Percentiles rank a stretch among this genome's conserved stretches.
These are phyloP conservation scores for Drosophila demipolita DNA, from an alignment of 2,888 invertebrate species.

Conservation along the genomic window DNA sequence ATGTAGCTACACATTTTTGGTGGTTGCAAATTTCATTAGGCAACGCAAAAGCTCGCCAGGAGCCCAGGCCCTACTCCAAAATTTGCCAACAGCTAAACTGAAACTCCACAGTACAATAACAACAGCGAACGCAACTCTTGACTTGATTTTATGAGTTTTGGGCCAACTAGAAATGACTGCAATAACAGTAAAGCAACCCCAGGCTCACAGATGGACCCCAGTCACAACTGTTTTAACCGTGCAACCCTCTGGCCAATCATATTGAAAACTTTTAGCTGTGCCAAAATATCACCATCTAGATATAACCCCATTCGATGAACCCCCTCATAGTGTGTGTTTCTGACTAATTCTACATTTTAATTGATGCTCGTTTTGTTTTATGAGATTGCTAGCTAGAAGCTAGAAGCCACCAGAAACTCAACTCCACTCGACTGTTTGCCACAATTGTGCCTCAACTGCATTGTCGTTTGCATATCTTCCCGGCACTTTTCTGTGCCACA, in stretches of 20 bases:
- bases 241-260: slow-evolving; percentile 77
- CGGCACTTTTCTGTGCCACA: slow-evolving; percentile 41
- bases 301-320: neutral
- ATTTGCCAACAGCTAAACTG: slow-evolving; percentile 32
- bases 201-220: slow-evolving; percentile 10
- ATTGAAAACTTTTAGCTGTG: slow-evolving; percentile 75
- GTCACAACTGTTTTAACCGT: slow-evolving; percentile 34
- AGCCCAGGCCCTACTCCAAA: neutral
- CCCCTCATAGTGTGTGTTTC: slow-evolving; percentile 31
- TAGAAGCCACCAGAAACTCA: neutral
- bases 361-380: slow-evolving; percentile 68
- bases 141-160: slow-evolving; percentile 76
- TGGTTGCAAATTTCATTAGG: slow-evolving; percentile 73
- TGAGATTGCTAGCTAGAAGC: slow-evolving; percentile 20
- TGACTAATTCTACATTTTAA: slow-evolving; percentile 71
- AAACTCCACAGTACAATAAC: slow-evolving; percentile 37
- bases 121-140: slow-evolving; percentile 60
- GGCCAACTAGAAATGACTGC: slow-evolving; percentile 71
- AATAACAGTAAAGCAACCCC: slow-evolving; percentile 75
- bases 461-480: slow-evolving; percentile 69
- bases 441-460: slow-evolving; percentile 47
- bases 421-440: neutral
- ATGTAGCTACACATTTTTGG: slow-evolving; percentile 57
- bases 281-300: neutral
- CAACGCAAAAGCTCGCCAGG: slow-evolving; percentile 8